Conservation (phyloP, 2,797 vertebrate species). For the Sibirionetta formosa region DNA sequence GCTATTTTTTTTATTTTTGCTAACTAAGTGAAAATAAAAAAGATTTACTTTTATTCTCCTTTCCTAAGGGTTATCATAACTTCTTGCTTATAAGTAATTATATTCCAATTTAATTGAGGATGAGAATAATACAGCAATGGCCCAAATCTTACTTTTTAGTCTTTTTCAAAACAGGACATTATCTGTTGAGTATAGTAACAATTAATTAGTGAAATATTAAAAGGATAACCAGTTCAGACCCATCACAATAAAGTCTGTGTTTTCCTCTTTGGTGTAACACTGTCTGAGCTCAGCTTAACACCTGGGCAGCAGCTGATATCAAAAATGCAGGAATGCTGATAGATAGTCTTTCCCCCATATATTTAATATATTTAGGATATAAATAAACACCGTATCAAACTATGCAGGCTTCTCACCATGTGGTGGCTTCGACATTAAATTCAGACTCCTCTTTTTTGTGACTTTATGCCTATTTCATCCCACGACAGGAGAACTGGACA, state of each 20-base stretch:
- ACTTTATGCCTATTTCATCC: neutral
- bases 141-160: neutral
- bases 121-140: neutral
- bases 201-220: constrained; percentile 40
- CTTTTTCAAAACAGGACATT: neutral
- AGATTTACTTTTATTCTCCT: neutral
- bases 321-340: neutral
- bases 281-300: neutral
- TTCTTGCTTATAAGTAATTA: neutral
- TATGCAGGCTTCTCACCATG: neutral
- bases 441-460: neutral
- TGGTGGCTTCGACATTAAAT: neutral
- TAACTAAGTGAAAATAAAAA: constrained; percentile 7
- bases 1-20: neutral
- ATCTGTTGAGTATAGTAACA: neutral
- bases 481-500: fast-evolving
- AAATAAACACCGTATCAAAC: neutral
- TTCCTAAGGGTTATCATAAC: constrained; percentile 7
- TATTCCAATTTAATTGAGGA: neutral
- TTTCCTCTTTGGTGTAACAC: neutral
- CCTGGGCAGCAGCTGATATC: neutral
- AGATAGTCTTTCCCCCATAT: neutral
- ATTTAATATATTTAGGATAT: neutral
- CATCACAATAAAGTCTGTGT: neutral
- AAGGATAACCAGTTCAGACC: neutral